A percentile compares a stretch with the other conserved stretches of the same genome.
These are phyloP conservation scores for Sminthurides bifidus DNA, from an alignment of 1,140 invertebrate genomes.

Conservation along the genomic window DNA sequence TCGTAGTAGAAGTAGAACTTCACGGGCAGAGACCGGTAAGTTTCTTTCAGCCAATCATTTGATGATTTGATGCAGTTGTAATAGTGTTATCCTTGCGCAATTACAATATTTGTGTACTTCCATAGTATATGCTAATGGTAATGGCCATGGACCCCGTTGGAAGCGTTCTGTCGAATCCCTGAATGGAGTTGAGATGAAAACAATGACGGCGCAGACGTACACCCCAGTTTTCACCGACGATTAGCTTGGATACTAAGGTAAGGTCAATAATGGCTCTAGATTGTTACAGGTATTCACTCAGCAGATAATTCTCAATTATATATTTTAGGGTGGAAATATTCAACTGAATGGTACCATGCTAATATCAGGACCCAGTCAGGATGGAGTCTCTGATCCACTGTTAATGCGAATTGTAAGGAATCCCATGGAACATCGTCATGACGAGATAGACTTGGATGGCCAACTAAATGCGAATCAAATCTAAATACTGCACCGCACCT, in stretches of 20 bases:
- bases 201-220: too few species aligned
- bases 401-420: slow-evolving; percentile 21
- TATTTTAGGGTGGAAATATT: slow-evolving; percentile 19
- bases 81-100: too few species aligned
- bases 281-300: too few species aligned
- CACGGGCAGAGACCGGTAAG: slow-evolving; percentile 17
- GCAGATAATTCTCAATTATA: too few species aligned
- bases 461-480: slow-evolving; percentile 15
- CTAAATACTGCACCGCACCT: background rate
- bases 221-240: slow-evolving; percentile 8
- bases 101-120: background rate
- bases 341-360: slow-evolving; percentile 13
- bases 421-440: slow-evolving; percentile 11
- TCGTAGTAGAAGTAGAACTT: too few species aligned
- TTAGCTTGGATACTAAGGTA: slow-evolving; percentile 24
- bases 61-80: too few species aligned
- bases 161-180: slow-evolving; percentile 20
- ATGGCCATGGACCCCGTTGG: slow-evolving; percentile 22
- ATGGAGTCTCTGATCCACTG: slow-evolving; percentile 20
- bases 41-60: slow-evolving; percentile 5
- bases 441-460: slow-evolving; percentile 16
- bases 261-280: background rate
- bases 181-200: slow-evolving; percentile 29
- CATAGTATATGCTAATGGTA: slow-evolving; percentile 9
- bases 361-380: slow-evolving; percentile 14